These are phyloP conservation scores for Pseudomyrmex dendroicus DNA, from an alignment of 1,140 invertebrate genomes.

Conservation along the genomic window DNA sequence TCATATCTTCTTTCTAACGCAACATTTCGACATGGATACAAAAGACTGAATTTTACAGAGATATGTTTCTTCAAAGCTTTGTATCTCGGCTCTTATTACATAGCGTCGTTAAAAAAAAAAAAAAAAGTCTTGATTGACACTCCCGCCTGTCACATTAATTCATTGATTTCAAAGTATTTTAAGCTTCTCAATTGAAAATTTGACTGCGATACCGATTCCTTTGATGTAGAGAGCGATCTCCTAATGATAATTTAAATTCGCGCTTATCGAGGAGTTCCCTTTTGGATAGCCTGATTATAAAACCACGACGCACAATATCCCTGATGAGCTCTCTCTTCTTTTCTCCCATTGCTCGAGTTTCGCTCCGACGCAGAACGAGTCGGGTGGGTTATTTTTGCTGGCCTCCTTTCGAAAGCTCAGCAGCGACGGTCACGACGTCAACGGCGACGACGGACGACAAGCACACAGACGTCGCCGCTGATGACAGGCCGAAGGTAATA, in stretches of 20 bases:
- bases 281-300: constrained; percentile 74
- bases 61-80: neutral
- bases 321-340: constrained; percentile 70
- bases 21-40: constrained; percentile 8
- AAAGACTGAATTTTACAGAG: neutral
- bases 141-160: neutral
- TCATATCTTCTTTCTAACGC: constrained; percentile 37
- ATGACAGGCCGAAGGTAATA: constrained; percentile 83
- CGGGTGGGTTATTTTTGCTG: constrained; percentile 60
- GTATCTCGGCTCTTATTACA: neutral
- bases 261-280: neutral
- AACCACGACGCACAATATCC: constrained; percentile 73
- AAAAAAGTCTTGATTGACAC: neutral
- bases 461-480: constrained; percentile 81
- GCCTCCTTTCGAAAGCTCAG: constrained; percentile 61
- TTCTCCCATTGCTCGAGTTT: constrained; percentile 21
- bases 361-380: constrained; percentile 1
- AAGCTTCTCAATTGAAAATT: constrained; percentile 5
- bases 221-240: constrained; percentile 25
- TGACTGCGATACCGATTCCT: neutral
- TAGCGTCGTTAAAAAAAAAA: neutral
- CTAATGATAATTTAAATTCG: constrained; percentile 41
- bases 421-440: constrained; percentile 7
- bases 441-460: constrained; percentile 19
- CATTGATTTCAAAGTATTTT: neutral